phyloP scores from a whole-genome alignment of 2,888 invertebrate species.

The Cryptosula pallasiana region DNA sequence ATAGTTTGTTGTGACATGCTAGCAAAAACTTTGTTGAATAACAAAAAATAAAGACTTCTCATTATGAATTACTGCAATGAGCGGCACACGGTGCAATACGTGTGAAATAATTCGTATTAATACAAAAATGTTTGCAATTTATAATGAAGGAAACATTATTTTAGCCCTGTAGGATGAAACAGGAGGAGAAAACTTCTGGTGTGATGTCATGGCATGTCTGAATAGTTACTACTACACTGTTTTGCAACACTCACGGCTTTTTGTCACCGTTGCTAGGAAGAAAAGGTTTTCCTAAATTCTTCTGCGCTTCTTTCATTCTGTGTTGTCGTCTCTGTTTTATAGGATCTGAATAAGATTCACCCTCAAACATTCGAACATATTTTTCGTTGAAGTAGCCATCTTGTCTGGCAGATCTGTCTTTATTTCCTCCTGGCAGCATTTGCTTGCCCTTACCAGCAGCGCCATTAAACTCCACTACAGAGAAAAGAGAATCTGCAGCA shows the following conservation, averaged over 20 bases:
- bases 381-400: slow-evolving; percentile 50
- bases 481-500: no score
- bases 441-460: slow-evolving; percentile 50
- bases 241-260: slow-evolving; percentile 39
- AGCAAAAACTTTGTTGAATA: no score
- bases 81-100: no score
- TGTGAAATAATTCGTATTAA: no score
- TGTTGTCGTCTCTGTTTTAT: slow-evolving; percentile 44
- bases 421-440: slow-evolving; percentile 47
- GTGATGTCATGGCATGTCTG: no score
- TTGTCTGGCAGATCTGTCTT: slow-evolving; percentile 44
- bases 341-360: slow-evolving; percentile 50
- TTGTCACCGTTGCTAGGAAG: slow-evolving; percentile 50
- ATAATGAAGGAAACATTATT: no score
- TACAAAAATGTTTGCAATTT: no score
- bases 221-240: background rate
- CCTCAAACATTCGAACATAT: slow-evolving; percentile 47
- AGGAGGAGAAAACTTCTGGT: no score
- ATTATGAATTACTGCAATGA: no score
- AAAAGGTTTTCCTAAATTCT: slow-evolving; percentile 51
- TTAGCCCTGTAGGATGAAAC: no score
- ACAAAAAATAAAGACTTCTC: no score
- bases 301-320: slow-evolving; percentile 44
- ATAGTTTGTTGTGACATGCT: no score
- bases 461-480: slow-evolving; percentile 48